Evolutionary conservation across 1,140 invertebrate genomes (phyloP).

Genomic region (Anoplolepis gracilipes): DNA sequence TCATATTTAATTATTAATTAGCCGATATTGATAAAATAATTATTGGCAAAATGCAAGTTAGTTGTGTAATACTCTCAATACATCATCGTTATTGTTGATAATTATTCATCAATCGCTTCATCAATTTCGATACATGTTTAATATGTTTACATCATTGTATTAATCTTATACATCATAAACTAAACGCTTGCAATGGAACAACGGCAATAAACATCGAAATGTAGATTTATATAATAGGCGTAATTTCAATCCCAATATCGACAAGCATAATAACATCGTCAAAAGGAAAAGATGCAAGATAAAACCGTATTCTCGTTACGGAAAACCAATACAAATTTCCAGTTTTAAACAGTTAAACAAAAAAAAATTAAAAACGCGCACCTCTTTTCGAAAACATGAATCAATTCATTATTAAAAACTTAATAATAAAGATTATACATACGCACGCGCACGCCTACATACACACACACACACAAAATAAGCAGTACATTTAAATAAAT

Average conservation of each 20-base stretch:
- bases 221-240: constrained; percentile 40
- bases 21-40: constrained; percentile 25
- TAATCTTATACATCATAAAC: neutral
- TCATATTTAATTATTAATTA: neutral
- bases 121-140: constrained; percentile 9
- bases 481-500: constrained; percentile 6
- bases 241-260: constrained; percentile 14
- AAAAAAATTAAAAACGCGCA: too few relatives aligned
- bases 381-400: neutral
- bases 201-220: constrained; percentile 29
- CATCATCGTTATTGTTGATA: constrained; percentile 3
- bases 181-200: constrained; percentile 25
- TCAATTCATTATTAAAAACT: neutral
- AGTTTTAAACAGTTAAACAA: neutral
- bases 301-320: constrained; percentile 15
- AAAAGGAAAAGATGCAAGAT: neutral
- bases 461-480: neutral
- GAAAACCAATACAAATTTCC: neutral
- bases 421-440: neutral
- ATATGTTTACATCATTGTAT: neutral
- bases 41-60: constrained; percentile 17
- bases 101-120: constrained; percentile 17
- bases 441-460: too few relatives aligned
- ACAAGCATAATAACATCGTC: neutral
- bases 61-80: constrained; percentile 10